Base-by-base conservation (phyloP, 2,797 vertebrate genomes). In the Esox masquinongy region DNA sequence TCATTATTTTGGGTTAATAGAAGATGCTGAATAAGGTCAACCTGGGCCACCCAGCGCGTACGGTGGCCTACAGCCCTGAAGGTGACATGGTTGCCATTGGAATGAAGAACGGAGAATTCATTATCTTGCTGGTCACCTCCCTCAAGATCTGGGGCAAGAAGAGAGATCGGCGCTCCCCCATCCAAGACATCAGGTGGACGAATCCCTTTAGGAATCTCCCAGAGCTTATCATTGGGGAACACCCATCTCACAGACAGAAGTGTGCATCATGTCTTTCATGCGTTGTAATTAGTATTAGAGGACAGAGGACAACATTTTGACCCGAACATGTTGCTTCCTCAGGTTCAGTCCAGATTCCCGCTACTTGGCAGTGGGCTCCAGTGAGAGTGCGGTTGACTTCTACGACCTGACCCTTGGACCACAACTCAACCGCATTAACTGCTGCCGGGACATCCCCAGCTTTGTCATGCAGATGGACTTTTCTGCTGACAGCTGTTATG, bases 141-240 rank as follows among this genome's bases (percentile, higher is more conserved):
- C 93, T 99, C 31, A 98, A 99, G 92, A 98, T 99, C 86, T 99
- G 97, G 97, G 97, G 97, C 75, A 99, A 98, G 87, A 99, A 98
- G 87, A 94, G 97, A 85, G 97, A 99, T 80, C 92, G 96, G 47
- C 96, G 96, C 79, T 96, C 96, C 73, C 89, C 97, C 2, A 96
- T 99, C 82, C 97, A 98, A 77, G 97, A 99, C 83, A 97, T 99
- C 87, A 97, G 97, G 97, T 99, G 47, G 6, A 29, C 16, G 15
- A 34, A 67, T 34, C 31, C 17, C 29, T 67, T 1, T 36, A 6
- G 31, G 17, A 85, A 24, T 70, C 69, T 8, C 26, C 26, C 90
- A 87, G 22, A 59, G 16, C 11, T 7, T 68, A 29, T 19, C 53
- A 73, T 68, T 3, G 3, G 11, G 56, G 56, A 24, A 61, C 9